phyloP scores from a whole-genome alignment of 1,140 invertebrate genomes.

The Anoplolepis gracilipes region DNA sequence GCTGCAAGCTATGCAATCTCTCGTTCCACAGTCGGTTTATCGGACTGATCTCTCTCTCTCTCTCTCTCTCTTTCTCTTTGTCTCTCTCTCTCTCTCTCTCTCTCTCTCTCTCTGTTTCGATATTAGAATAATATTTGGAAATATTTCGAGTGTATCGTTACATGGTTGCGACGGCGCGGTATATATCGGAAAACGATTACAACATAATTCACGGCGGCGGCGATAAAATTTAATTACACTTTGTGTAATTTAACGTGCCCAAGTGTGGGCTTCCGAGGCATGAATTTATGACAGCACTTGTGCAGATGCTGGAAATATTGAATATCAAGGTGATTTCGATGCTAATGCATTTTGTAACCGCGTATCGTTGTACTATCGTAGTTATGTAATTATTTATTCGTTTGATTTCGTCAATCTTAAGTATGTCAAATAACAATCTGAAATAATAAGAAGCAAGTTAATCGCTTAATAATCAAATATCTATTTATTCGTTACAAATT shows the following conservation, averaged over 20 bases:
- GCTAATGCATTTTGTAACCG: slow-evolving; percentile 59
- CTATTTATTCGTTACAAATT: neutral
- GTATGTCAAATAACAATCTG: neutral
- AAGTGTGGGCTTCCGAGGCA: slow-evolving; percentile 36
- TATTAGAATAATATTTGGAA: slow-evolving; percentile 70
- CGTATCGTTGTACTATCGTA: slow-evolving; percentile 44
- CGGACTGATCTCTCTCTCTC: neutral
- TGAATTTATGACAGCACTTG: slow-evolving; percentile 62
- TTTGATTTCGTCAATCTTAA: neutral
- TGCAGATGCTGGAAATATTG: slow-evolving; percentile 57
- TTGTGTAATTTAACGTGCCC: slow-evolving; percentile 69
- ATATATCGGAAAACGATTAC: slow-evolving; percentile 73
- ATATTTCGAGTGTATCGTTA: slow-evolving; percentile 49
- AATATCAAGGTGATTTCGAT: slow-evolving; percentile 60
- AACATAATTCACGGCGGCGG: slow-evolving; percentile 73
- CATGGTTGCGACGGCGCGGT: slow-evolving; percentile 54
- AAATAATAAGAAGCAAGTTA: neutral
- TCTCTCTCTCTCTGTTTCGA: slow-evolving; percentile 25
- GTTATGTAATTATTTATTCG: slow-evolving; percentile 10
- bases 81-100: no score
- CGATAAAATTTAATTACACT: slow-evolving; percentile 75
- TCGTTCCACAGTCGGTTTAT: slow-evolving; percentile 23
- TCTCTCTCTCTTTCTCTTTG: no score
- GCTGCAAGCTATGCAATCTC: slow-evolving; percentile 19
- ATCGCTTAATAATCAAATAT: neutral